Base-by-base conservation (phyloP, 2,888 invertebrate species). In the Ectemnius cavifrons region DNA sequence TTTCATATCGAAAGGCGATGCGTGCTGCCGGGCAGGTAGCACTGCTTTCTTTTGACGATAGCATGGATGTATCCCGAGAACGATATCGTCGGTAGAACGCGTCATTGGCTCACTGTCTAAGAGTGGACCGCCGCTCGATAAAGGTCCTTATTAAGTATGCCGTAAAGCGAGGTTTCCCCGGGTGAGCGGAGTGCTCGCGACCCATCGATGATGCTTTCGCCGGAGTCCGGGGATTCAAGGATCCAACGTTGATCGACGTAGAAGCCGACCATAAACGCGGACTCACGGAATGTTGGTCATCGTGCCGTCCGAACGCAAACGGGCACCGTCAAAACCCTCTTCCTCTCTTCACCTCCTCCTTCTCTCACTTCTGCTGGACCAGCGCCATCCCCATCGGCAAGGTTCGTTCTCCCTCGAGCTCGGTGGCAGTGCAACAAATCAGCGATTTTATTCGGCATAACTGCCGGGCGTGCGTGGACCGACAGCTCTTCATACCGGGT, bases 401-500 rank as follows among this genome's bases (percentile, higher is more conserved):
- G 23, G 23, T 23, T 23, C 23, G 23, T 23, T 23, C 23, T 23
- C 23, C 23, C 23, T 23, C 23, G 23, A 23, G 79, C 79, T 85
- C 84, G 75, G 81, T 81, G 83, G 84, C 79, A 79, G 78, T 86
- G 81, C 84, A 86, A 85, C 87, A 87, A 88, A 88, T 88, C 88
- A 88, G 81, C 83, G 81, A 87, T 88, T 89, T 89, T 88, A 88
- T 88, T 89, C 84, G 80, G 82, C 85, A 82, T 85, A 86, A 85
- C 82, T 81, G 84, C 82, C 84, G 77, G 81, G 68, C 81, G 75
- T 16, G 52, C 68, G 56, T 64, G 76, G 74, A 86, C 86, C 86
- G 86, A 88, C 88, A 85, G 87, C 84, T 87, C 87, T 88, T 88
- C 88, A 88, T 87, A 86, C 84, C 87, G 87, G n/a, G 87, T 88